Percentiles rank a stretch among this genome's conserved stretches.
Conservation (phyloP, 1,140 invertebrate genomes). For the Notospermus geniculatus region DNA sequence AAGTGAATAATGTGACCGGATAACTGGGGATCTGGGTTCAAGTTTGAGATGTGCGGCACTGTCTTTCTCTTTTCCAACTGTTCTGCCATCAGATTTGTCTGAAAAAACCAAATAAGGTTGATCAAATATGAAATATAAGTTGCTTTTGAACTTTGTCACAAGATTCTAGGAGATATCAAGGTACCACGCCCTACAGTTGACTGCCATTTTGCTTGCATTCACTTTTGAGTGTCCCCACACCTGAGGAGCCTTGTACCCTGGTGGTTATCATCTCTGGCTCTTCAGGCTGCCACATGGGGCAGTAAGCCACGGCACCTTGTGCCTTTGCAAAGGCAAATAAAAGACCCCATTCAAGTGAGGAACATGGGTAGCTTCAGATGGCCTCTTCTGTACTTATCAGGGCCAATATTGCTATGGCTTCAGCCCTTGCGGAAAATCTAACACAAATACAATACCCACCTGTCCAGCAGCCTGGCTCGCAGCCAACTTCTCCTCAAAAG, state of each 20-base stretch:
- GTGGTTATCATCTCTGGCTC: neutral
- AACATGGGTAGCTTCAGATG: too few relatives aligned
- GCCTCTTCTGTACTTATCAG: too few relatives aligned
- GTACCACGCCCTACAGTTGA: neutral
- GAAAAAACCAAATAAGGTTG: conserved; percentile 1
- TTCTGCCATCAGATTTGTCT: neutral
- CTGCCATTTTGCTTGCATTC: neutral
- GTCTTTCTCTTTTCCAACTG: conserved; percentile 57
- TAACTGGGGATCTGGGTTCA: conserved; percentile 64
- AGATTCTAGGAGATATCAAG: neutral
- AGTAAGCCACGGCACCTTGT: too few relatives aligned
- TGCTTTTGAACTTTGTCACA: neutral
- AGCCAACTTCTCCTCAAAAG: conserved; percentile 61
- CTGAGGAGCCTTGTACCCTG: neutral
- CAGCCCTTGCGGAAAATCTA: too few relatives aligned
- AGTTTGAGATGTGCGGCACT: conserved; percentile 62
- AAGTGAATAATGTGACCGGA: conserved; percentile 63
- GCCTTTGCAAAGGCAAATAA: too few relatives aligned
- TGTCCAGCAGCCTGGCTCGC: conserved; percentile 26
- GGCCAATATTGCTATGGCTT: too few relatives aligned
- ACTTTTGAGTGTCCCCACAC: neutral
- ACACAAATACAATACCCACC: neutral
- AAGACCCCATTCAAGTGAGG: too few relatives aligned
- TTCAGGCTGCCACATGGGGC: too few relatives aligned
- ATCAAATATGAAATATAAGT: neutral